Evolutionary conservation across 2,113 vertebrate genomes (phyloP), one percentile per base, ranked within the genome.

Genomic region (Epinephelus moara): DNA sequence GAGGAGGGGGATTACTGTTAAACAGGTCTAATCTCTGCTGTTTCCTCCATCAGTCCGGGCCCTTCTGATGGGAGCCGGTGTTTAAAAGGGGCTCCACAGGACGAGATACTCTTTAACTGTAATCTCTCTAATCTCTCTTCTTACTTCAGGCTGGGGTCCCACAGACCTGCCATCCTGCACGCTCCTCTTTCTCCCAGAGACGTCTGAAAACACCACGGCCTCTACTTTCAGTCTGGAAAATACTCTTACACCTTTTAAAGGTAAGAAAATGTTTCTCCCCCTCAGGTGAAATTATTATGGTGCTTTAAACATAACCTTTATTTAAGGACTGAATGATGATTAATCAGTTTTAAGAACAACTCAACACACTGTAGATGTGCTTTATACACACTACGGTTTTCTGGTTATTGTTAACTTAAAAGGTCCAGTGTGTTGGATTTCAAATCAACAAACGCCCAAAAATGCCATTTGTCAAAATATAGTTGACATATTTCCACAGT

Each of bases 11-110:
- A 94, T 95, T 95, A 95, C 91, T 71, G 92, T 66, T 93, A 94
- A 94, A 91, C 76, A 78, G 84, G 55, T 74, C 37, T 95, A 94
- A 95, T 94, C 92, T 91, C 86, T 67, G 40, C 78, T 94, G 91
- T 94, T 95, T 95, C 95, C 94, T 95, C 87, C 74, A 19, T 79
- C 49, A 45, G 88, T 27, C 73, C 80, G 47, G 88, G 82, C 87
- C 71, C 85, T 33, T 89, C 74, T 93, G 93, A 90, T 94, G 93
- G 92, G 90, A 94, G 93, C 92, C 80, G 82, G 84, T 91, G 89
- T 85, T 93, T 90, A 89, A 89, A 74, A 75, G 86, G 85, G 82
- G 79, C 85, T 92, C 87, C 90, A 91, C 89, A 82, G 82, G 86
- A 89, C 86, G 60, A 90, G 84, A 81, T 86, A 23, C 91, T 93